These are phyloP conservation scores for Montipora capricornis DNA, from an alignment of 64 coral and sea anemone species.

Conservation along the genomic window DNA sequence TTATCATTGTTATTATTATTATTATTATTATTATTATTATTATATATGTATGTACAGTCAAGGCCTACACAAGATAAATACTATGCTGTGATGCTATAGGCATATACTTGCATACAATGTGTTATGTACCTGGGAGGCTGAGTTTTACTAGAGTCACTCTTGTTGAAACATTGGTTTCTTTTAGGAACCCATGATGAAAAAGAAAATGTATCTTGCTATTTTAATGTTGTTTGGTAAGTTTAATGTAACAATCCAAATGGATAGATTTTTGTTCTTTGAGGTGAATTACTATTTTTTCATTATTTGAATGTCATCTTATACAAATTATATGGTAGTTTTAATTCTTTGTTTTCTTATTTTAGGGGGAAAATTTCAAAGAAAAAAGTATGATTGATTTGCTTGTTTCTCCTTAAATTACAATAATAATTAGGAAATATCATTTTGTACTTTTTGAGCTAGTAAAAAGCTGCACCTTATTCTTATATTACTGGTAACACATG, in stretches of 20 bases:
- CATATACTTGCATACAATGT: neutral
- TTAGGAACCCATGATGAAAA: constrained; percentile 24
- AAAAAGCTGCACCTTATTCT: too few relatives aligned
- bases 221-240: constrained; percentile 71
- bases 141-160: neutral
- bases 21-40: too few relatives aligned
- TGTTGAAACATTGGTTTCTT: neutral
- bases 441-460: neutral
- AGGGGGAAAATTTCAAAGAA: constrained; percentile 99
- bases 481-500: too few relatives aligned
- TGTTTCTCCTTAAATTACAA: neutral
- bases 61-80: too few relatives aligned
- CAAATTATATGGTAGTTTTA: neutral
- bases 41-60: too few relatives aligned
- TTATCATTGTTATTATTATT: too few relatives aligned
- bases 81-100: too few relatives aligned
- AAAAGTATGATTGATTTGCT: constrained; percentile 62
- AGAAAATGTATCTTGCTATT: constrained; percentile 40
- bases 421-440: too few relatives aligned
- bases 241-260: too few relatives aligned
- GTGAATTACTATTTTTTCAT: neutral
- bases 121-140: neutral
- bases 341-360: constrained; percentile 24
- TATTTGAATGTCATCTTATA: neutral
- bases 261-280: neutral